Percentiles rank a stretch among this genome's conserved stretches.
phyloP scores from a whole-genome alignment of 1,140 invertebrate genomes.

The Trypoxylus dichotomus region DNA sequence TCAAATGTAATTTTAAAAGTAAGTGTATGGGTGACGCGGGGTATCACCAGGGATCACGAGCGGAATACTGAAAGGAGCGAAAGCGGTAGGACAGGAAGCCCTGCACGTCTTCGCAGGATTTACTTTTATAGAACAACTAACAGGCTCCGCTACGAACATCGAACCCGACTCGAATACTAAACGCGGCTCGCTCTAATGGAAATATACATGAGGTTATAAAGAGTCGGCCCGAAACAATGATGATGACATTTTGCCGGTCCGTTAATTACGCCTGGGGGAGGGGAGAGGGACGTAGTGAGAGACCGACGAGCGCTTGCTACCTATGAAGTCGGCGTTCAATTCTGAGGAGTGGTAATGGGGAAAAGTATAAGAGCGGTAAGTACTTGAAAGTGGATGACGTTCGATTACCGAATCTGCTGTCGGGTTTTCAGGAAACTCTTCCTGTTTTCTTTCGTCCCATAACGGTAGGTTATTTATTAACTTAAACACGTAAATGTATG shows the following conservation, averaged over 20 bases:
- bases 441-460: too few relatives aligned
- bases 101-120: constrained; percentile 49
- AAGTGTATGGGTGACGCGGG: constrained; percentile 35
- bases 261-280: not conserved
- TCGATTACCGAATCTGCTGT: too few relatives aligned
- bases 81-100: constrained; percentile 42
- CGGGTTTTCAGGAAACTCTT: too few relatives aligned
- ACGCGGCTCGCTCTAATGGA: constrained; percentile 48
- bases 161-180: constrained; percentile 48
- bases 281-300: too few relatives aligned
- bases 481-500: too few relatives aligned
- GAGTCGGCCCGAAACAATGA: constrained; percentile 26
- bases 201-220: constrained; percentile 52
- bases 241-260: constrained; percentile 17
- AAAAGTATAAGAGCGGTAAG: too few relatives aligned
- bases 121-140: constrained; percentile 53
- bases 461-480: too few relatives aligned
- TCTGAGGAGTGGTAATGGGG: too few relatives aligned
- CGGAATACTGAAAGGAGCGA: constrained; percentile 34
- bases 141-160: constrained; percentile 46
- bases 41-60: constrained; percentile 38
- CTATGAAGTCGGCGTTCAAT: too few relatives aligned
- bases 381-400: too few relatives aligned
- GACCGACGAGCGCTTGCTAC: too few relatives aligned
- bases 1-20: constrained; percentile 44